phyloP scores from a whole-genome alignment of 2,888 invertebrate genomes.

The Epinotia brunnichana region DNA sequence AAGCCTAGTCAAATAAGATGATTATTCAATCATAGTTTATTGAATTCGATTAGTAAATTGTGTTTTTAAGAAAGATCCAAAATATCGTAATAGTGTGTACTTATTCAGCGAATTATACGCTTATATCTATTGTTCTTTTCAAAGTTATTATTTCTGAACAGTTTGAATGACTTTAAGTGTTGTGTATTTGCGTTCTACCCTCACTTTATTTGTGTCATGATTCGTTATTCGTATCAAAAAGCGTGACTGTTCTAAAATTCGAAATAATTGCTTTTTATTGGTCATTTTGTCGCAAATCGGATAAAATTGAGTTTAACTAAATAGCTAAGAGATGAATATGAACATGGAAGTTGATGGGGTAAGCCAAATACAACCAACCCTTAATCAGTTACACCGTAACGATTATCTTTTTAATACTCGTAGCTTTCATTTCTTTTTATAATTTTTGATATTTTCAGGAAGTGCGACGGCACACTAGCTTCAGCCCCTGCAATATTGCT shows the following conservation, averaged over 20 bases:
- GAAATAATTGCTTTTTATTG: not conserved
- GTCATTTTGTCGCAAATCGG: not conserved
- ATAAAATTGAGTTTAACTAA: not conserved
- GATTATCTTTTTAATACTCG: too few species aligned
- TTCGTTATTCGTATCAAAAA: not conserved
- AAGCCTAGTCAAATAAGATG: too few species aligned
- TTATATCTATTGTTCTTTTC: not conserved
- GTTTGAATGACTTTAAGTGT: not conserved
- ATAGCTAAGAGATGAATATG: constrained; percentile 24
- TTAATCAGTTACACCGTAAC: constrained; percentile 26
- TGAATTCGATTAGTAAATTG: too few species aligned
- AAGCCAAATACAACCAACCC: constrained; percentile 42
- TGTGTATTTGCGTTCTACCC: not conserved
- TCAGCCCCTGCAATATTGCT: constrained; percentile 54
- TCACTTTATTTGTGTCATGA: not conserved
- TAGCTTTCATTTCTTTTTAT: too few species aligned
- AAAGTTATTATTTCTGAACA: not conserved
- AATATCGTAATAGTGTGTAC: too few species aligned
- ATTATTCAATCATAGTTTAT: too few species aligned
- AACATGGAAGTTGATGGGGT: constrained; percentile 52
- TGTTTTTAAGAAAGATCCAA: too few species aligned
- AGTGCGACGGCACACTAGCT: constrained; percentile 70
- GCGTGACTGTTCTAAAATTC: not conserved
- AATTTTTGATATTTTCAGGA: constrained; percentile 56
- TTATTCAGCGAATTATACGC: too few species aligned